phyloP scores from a whole-genome alignment of 2,797 vertebrate genomes.

The Pterois miles region DNA sequence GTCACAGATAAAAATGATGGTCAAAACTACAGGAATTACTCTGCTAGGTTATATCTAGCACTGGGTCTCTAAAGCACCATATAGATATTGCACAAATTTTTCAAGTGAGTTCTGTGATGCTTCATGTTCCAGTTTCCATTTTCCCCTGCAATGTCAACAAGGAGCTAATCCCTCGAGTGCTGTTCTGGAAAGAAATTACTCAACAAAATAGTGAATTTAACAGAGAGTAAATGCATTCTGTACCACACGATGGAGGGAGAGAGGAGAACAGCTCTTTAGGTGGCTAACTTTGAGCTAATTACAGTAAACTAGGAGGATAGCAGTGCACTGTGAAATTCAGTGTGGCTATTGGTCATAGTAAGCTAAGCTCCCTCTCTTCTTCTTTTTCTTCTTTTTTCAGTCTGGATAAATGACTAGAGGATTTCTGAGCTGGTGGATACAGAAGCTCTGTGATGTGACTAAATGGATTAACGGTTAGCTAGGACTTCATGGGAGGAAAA shows the following conservation, averaged over 20 bases:
- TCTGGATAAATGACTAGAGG: constrained; percentile 71
- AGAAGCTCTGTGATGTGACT: constrained; percentile 75
- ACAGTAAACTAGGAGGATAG: constrained; percentile 49
- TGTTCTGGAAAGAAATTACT: constrained; percentile 14
- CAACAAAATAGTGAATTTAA: constrained; percentile 15
- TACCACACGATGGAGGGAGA: constrained; percentile 21
- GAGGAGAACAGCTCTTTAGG: constrained; percentile 23
- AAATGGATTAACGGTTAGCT: constrained; percentile 76
- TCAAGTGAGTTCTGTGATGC: not conserved
- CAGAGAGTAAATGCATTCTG: not conserved
- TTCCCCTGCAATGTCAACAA: not conserved
- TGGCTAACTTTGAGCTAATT: constrained; percentile 62
- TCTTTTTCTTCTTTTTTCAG: constrained; percentile 33
- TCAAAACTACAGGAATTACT: not conserved
- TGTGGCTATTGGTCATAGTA: constrained; percentile 71
- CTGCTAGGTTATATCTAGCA: too few species aligned
- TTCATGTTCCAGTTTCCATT: constrained; percentile 7
- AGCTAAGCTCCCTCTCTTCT: constrained; percentile 62
- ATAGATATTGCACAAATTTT: not conserved
- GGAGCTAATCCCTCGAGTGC: constrained; percentile 6
- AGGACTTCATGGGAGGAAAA: constrained; percentile 61
- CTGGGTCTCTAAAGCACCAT: not conserved
- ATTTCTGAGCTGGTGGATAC: constrained; percentile 73
- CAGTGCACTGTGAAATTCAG: constrained; percentile 69
- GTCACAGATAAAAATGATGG: not conserved